Percentiles rank a stretch among this genome's conserved stretches.
Evolutionary conservation across 2,797 vertebrate genomes (phyloP).

Genomic region (Arctocebus calabarensis): DNA sequence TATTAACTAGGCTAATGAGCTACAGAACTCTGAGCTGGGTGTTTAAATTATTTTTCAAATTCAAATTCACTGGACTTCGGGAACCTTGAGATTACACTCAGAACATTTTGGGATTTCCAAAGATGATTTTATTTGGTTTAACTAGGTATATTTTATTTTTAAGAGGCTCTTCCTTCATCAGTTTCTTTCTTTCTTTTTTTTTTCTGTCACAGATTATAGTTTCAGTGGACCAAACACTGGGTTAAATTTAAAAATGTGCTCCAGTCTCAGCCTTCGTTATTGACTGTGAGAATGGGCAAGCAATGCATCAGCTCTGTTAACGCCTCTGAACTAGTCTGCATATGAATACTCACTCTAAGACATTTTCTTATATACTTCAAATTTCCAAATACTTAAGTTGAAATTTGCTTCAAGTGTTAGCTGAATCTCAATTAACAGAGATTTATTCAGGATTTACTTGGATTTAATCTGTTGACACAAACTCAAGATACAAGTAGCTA

Average conservation of each 20-base stretch:
- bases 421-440: not conserved
- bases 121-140: slow-evolving; percentile 52
- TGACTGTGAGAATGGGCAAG: not conserved
- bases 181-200: not conserved
- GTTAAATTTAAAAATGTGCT: slow-evolving; percentile 34
- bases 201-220: not conserved
- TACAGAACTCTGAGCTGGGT: slow-evolving; percentile 4
- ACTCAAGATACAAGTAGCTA: not conserved
- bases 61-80: slow-evolving; percentile 36
- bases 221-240: not conserved
- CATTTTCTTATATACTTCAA: not conserved
- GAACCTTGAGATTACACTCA: slow-evolving; percentile 40
- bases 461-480: slow-evolving; percentile 31
- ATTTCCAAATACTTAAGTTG: slow-evolving; percentile 35
- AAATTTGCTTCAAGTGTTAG: not conserved
- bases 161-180: slow-evolving; percentile 2
- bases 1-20: not conserved
- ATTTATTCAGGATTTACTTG: slow-evolving; percentile 46
- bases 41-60: slow-evolving; percentile 58
- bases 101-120: slow-evolving; percentile 51
- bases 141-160: not conserved
- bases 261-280: not conserved
- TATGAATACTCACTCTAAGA: not conserved
- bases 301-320: not conserved
- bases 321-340: not conserved